Conservation (phyloP, 2,888 invertebrate species). For the Hoplodrina ambigua region DNA sequence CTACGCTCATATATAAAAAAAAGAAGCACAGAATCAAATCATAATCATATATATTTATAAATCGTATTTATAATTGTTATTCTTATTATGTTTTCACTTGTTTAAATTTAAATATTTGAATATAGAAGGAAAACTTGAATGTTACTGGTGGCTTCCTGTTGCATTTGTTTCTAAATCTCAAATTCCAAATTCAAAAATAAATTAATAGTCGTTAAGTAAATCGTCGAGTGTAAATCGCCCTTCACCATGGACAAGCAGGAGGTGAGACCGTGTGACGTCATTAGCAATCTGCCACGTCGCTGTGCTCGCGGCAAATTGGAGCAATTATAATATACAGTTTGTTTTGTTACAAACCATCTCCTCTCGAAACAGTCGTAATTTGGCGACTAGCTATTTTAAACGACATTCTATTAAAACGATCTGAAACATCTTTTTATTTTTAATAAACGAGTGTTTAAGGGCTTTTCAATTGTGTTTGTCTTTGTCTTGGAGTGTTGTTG, state of each 20-base stretch:
- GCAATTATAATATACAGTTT: conserved; percentile 82
- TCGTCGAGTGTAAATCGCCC: conserved; percentile 62
- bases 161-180: no score
- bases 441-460: conserved; percentile 51
- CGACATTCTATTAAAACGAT: conserved; percentile 56
- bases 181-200: neutral
- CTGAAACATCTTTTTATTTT: conserved; percentile 64
- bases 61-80: no score
- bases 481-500: conserved; percentile 15
- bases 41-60: no score
- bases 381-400: conserved; percentile 55
- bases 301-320: conserved; percentile 83
- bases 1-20: no score
- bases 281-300: conserved; percentile 78
- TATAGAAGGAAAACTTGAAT: no score
- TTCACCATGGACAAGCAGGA: conserved; percentile 65
- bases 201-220: neutral
- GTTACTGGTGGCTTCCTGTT: no score
- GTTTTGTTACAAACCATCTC: conserved; percentile 75
- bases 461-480: conserved; percentile 46
- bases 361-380: conserved; percentile 53
- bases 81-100: no score
- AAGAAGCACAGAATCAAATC: no score
- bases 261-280: conserved; percentile 84
- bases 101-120: no score